Conservation (phyloP, 1,140 invertebrate species). For the Conus betulinus region DNA sequence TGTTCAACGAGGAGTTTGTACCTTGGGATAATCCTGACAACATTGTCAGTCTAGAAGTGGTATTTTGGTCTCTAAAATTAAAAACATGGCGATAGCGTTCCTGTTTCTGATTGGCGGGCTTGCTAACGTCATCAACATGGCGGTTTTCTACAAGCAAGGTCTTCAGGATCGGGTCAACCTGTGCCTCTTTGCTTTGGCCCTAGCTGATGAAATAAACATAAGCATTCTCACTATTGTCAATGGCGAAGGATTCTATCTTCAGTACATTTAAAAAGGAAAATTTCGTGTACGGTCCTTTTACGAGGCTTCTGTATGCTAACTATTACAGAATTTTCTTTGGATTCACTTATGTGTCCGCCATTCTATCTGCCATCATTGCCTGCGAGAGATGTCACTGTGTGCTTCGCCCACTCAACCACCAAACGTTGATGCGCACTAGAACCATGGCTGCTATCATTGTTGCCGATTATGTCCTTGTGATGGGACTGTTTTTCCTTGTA, state of each 20-base stretch:
- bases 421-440: background rate
- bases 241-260: background rate
- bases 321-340: background rate
- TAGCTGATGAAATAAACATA: background rate
- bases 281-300: background rate
- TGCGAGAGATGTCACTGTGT: slow-evolving; percentile 19
- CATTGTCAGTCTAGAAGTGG: background rate
- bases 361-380: slow-evolving; percentile 14
- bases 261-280: background rate
- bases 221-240: background rate
- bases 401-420: background rate
- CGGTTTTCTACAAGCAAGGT: background rate
- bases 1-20: background rate
- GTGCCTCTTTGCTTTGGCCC: background rate
- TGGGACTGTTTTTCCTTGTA: background rate
- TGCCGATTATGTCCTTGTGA: background rate
- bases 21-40: background rate
- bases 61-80: background rate
- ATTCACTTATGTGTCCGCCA: background rate
- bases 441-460: slow-evolving; percentile 14
- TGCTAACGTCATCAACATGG: background rate
- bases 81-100: background rate
- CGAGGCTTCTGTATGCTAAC: background rate
- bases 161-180: background rate
- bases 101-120: background rate